phyloP scores from a whole-genome alignment of 2,888 invertebrate genomes.

The Nomada goodeniana region DNA sequence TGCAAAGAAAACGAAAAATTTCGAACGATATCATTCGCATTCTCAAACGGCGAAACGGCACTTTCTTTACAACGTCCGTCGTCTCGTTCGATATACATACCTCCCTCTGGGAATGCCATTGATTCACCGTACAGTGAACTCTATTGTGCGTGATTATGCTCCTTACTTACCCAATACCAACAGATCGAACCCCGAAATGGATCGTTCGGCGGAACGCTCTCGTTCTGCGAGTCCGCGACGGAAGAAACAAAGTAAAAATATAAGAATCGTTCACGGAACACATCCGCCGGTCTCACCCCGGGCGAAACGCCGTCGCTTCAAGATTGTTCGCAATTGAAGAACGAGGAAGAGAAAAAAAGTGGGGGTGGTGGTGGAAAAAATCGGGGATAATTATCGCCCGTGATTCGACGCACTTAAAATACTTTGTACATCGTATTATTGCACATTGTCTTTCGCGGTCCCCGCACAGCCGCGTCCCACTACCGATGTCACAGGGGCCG shows the following conservation, averaged over 20 bases:
- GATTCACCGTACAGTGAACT: constrained; percentile 9
- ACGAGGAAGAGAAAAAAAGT: neutral
- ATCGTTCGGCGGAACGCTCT: constrained; percentile 24
- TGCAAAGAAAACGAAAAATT: neutral
- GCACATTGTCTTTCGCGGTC: constrained; percentile 78
- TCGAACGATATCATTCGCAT: constrained; percentile 26
- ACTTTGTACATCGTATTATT: constrained; percentile 83
- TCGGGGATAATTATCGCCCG: constrained; percentile 19
- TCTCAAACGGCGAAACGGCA: constrained; percentile 1
- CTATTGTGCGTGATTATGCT: constrained; percentile 23
- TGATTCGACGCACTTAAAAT: constrained; percentile 77
- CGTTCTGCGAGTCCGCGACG: constrained; percentile 16
- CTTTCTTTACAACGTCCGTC: constrained; percentile 29
- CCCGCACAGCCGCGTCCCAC: constrained; percentile 41
- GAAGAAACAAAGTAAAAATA: neutral
- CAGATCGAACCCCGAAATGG: constrained; percentile 26
- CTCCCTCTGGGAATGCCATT: neutral
- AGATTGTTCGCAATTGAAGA: constrained; percentile 2
- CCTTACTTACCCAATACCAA: constrained; percentile 62
- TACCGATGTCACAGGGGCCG: constrained; percentile 2
- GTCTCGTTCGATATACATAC: neutral
- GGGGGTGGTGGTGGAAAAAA: too few species aligned
- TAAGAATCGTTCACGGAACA: neutral
- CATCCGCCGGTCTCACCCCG: neutral
- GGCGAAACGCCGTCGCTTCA: constrained; percentile 10